These are phyloP conservation scores for Drosophila prosaltans DNA, from an alignment of 1,140 invertebrate genomes.

Conservation along the genomic window DNA sequence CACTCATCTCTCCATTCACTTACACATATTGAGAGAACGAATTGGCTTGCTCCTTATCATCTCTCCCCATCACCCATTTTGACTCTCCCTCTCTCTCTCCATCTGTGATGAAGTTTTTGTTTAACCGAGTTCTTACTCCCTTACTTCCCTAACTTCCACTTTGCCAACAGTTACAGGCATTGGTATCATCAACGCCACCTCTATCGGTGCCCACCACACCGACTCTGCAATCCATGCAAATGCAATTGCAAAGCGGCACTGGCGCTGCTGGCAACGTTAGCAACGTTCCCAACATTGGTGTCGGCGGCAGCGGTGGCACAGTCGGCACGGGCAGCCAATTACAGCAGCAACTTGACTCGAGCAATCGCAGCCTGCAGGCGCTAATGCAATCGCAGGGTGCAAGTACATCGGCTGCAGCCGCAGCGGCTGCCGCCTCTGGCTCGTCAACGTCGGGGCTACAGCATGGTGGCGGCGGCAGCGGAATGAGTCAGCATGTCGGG, in stretches of 20 bases:
- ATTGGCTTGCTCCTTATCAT: constrained; percentile 3
- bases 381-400: constrained; percentile 70
- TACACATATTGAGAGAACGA: constrained; percentile 19
- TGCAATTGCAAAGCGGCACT: constrained; percentile 75
- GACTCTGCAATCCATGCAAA: constrained; percentile 80
- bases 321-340: constrained; percentile 41
- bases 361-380: constrained; percentile 67
- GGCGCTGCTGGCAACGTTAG: constrained; percentile 34
- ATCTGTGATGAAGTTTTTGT: constrained; percentile 35
- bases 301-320: constrained; percentile 29
- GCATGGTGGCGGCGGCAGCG: constrained; percentile 19
- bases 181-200: constrained; percentile 82
- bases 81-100: constrained; percentile 1
- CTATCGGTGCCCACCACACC: constrained; percentile 79
- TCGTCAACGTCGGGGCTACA: constrained; percentile 33
- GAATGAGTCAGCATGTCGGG: constrained; percentile 43
- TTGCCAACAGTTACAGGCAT: constrained; percentile 77
- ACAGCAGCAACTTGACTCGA: constrained; percentile 66
- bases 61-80: too few relatives aligned
- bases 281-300: constrained; percentile 8
- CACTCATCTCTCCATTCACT: background rate
- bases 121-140: constrained; percentile 48
- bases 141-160: constrained; percentile 36
- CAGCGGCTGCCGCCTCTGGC: constrained; percentile 64
- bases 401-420: constrained; percentile 69